Percentiles rank a stretch among this genome's conserved stretches.
These are phyloP conservation scores for Canis aureus DNA, from an alignment of 2,113 vertebrate genomes.

Conservation along the genomic window DNA sequence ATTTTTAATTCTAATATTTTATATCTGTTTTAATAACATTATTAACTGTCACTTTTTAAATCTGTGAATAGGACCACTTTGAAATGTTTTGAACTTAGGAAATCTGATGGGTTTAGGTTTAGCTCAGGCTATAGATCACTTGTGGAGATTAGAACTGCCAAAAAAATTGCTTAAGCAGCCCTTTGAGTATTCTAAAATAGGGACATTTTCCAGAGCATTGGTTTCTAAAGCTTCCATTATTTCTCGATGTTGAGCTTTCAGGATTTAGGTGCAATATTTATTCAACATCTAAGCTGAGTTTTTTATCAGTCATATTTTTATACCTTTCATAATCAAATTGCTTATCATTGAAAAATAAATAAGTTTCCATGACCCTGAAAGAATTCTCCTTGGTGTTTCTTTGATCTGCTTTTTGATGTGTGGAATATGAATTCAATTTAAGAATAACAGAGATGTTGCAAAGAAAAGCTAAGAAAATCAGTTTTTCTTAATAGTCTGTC, in stretches of 20 bases:
- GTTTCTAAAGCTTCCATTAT: slow-evolving; percentile 72
- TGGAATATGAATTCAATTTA: slow-evolving; percentile 54
- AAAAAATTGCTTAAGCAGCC: slow-evolving; percentile 56
- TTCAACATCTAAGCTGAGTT: slow-evolving; percentile 20
- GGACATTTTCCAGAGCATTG: slow-evolving; percentile 67
- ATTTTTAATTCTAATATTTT: not conserved
- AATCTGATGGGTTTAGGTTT: slow-evolving; percentile 47
- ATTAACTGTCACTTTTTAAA: slow-evolving; percentile 17
- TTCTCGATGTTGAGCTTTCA: slow-evolving; percentile 54
- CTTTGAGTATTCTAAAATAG: slow-evolving; percentile 68
- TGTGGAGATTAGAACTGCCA: slow-evolving; percentile 55
- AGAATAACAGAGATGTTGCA: slow-evolving; percentile 36
- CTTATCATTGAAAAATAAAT: slow-evolving; percentile 40
- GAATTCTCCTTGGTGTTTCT: slow-evolving; percentile 50
- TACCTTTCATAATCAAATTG: slow-evolving; percentile 65
- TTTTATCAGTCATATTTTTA: slow-evolving; percentile 63
- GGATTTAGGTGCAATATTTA: slow-evolving; percentile 70
- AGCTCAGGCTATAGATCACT: slow-evolving; percentile 37
- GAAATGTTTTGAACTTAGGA: slow-evolving; percentile 58
- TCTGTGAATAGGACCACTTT: slow-evolving; percentile 19
- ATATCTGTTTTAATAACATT: not conserved
- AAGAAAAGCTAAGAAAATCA: slow-evolving; percentile 50
- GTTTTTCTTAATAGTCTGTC: slow-evolving; percentile 25
- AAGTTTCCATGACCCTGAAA: slow-evolving; percentile 33
- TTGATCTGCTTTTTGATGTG: slow-evolving; percentile 53